A percentile compares a stretch with the other conserved stretches of the same genome.
Conservation (phyloP, 2,888 invertebrate genomes). For the Philhelius pedissequus region DNA sequence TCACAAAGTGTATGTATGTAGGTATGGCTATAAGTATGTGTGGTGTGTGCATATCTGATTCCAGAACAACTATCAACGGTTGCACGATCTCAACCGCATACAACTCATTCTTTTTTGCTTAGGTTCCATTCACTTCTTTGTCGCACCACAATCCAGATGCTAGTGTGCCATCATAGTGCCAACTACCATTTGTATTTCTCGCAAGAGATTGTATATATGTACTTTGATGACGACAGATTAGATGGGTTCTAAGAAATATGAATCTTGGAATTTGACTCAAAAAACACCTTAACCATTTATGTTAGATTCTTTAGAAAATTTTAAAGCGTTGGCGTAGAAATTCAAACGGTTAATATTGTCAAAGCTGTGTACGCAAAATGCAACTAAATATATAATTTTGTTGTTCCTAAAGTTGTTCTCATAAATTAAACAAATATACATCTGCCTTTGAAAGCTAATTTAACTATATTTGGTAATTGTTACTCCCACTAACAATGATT, state of each 20-base stretch:
- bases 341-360: neutral
- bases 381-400: neutral
- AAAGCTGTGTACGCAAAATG: neutral
- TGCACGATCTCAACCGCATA: slow-evolving; percentile 24
- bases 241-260: neutral
- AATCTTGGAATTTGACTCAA: neutral
- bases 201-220: neutral
- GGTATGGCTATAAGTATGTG: neutral
- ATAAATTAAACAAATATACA: neutral
- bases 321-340: neutral
- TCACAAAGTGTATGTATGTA: slow-evolving; percentile 20
- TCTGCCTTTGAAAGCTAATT: neutral
- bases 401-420: neutral
- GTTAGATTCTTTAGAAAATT: too few relatives aligned
- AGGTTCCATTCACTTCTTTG: neutral
- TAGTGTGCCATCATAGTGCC: neutral
- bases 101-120: slow-evolving; percentile 36
- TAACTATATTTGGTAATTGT: neutral
- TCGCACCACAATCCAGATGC: neutral
- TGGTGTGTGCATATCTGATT: slow-evolving; percentile 6
- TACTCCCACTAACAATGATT: slow-evolving; percentile 1
- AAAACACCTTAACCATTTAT: neutral
- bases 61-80: slow-evolving; percentile 27
- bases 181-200: neutral
- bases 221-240: neutral